Evolutionary conservation across 2,888 invertebrate genomes (phyloP).

Genomic region (Trichopria drosophilae): DNA sequence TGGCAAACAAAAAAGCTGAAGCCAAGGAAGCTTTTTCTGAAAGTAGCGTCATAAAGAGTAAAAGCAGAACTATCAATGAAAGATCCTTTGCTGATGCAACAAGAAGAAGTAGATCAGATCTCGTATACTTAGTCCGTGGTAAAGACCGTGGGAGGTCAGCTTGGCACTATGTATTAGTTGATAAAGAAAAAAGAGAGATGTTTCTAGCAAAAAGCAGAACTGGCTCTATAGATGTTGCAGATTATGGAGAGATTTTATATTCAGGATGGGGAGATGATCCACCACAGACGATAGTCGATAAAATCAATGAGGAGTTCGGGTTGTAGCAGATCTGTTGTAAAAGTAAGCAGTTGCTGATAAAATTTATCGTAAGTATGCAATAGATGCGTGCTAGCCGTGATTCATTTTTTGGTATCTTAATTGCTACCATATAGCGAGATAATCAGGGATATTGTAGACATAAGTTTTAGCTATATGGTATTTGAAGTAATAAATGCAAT

Average conservation of each 20-base stretch:
- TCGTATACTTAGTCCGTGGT: conserved; percentile 21
- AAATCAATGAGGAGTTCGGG: conserved; percentile 19
- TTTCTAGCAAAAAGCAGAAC: conserved; percentile 22
- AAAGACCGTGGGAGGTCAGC: conserved; percentile 20
- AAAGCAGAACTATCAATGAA: conserved; percentile 18
- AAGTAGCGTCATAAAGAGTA: conserved; percentile 20
- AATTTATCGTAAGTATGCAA: no score
- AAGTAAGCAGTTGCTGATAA: conserved; percentile 11
- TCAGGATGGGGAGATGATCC: conserved; percentile 23
- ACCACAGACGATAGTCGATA: conserved; percentile 20
- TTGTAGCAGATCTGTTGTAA: conserved; percentile 16
- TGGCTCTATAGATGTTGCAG: conserved; percentile 22
- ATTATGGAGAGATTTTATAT: conserved; percentile 21
- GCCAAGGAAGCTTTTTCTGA: conserved; percentile 21
- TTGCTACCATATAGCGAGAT: no score
- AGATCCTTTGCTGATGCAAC: conserved; percentile 22
- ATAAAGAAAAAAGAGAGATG: conserved; percentile 23
- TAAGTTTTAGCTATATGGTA: conserved; percentile 26
- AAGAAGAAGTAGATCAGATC: conserved; percentile 20
- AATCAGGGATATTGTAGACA: no score
- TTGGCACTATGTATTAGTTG: conserved; percentile 20
- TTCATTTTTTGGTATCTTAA: no score
- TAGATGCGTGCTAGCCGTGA: no score
- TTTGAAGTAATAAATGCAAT: conserved; percentile 26
- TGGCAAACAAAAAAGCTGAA: conserved; percentile 18